Conservation (phyloP, 2,888 invertebrate species). For the Reticulitermes lucifugus region DNA sequence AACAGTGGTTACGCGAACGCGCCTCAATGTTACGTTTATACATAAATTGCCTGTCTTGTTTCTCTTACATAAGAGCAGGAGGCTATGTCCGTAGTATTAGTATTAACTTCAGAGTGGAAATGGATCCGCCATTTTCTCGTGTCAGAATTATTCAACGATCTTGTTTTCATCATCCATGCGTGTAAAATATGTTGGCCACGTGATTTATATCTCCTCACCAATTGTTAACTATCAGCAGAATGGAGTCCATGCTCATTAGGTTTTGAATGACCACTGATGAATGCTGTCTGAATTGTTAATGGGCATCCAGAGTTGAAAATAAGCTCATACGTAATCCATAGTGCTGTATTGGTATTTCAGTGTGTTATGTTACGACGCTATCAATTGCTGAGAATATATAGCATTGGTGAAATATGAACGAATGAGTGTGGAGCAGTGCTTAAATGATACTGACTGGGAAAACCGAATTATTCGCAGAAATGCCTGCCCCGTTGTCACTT, state of each 20-base stretch:
- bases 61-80: too few relatives aligned
- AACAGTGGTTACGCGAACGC: too few relatives aligned
- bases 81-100: not conserved
- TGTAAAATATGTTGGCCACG: not conserved
- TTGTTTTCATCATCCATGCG: not conserved
- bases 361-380: too few relatives aligned
- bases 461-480: too few relatives aligned
- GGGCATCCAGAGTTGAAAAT: not conserved
- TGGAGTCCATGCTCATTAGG: not conserved
- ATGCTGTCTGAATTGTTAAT: not conserved
- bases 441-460: too few relatives aligned
- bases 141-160: not conserved
- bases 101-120: not conserved
- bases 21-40: too few relatives aligned
- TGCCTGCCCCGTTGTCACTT: too few relatives aligned
- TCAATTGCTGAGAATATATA: too few relatives aligned
- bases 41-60: too few relatives aligned
- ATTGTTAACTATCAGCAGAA: not conserved
- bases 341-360: not conserved
- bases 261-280: not conserved
- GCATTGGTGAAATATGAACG: too few relatives aligned
- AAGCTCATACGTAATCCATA: not conserved
- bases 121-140: not conserved
- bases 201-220: not conserved
- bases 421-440: too few relatives aligned